These are phyloP conservation scores for Chromis chromis DNA, from an alignment of 2,797 vertebrate genomes.

Conservation along the genomic window DNA sequence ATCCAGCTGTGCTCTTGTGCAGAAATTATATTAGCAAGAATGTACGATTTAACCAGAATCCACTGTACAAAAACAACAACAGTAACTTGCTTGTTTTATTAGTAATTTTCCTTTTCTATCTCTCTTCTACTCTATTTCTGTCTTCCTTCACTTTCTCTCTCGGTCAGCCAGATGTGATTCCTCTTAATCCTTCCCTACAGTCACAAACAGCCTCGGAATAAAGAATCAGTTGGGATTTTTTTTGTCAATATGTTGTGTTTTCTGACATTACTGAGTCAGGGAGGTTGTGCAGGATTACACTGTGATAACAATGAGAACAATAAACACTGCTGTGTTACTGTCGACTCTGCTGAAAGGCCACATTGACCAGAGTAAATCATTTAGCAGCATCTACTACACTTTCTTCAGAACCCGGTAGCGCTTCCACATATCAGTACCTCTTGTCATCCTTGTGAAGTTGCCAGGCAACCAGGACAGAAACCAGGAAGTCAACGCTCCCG, in stretches of 20 bases:
- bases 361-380: not conserved
- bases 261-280: slow-evolving; percentile 32
- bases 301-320: slow-evolving; percentile 23
- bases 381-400: not conserved
- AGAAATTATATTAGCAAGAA: not conserved
- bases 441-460: not conserved
- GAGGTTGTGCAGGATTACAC: slow-evolving; percentile 48
- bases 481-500: not conserved
- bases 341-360: slow-evolving; percentile 28
- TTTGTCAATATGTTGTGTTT: slow-evolving; percentile 34
- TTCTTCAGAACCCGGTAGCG: not conserved
- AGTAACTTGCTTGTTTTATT: slow-evolving; percentile 1
- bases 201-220: slow-evolving; percentile 20
- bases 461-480: not conserved
- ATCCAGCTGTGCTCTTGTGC: not conserved
- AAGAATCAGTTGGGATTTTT: slow-evolving; percentile 39
- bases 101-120: not conserved
- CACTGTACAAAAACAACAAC: not conserved
- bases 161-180: slow-evolving; percentile 55
- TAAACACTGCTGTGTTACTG: slow-evolving; percentile 27
- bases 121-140: not conserved
- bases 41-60: not conserved
- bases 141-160: slow-evolving; percentile 21
- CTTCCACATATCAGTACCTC: not conserved
- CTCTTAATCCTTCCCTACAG: slow-evolving; percentile 45